A percentile compares a stretch with the other conserved stretches of the same genome.
Conservation (phyloP, 2,113 vertebrate species). For the Marmota flaviventris region DNA sequence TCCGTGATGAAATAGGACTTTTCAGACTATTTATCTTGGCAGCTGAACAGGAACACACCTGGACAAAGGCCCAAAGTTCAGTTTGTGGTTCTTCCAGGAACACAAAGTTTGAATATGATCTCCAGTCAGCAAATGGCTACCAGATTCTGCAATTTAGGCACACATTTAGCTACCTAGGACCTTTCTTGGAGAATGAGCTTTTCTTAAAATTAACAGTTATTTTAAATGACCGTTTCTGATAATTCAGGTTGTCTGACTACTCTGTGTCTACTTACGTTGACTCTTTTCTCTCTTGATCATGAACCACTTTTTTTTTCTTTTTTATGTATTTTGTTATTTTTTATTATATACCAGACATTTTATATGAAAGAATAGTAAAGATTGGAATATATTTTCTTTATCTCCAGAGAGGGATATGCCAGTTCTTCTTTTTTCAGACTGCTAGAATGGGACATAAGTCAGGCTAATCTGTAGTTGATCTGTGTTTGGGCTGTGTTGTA, state of each 20-base stretch:
- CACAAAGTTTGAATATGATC: background rate
- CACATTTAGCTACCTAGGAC: background rate
- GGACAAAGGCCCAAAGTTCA: background rate
- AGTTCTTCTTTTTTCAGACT: background rate
- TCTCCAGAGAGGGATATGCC: background rate
- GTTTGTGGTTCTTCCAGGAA: background rate
- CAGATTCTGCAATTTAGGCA: no score
- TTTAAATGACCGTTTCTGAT: conserved; percentile 3
- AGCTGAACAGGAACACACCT: background rate
- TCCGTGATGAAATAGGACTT: background rate
- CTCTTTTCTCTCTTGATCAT: background rate
- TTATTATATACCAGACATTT: background rate
- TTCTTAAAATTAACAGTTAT: background rate
- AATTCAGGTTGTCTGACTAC: background rate
- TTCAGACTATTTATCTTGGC: background rate
- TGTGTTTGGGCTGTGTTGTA: background rate
- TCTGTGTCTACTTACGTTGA: background rate
- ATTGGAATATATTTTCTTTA: conserved; percentile 5
- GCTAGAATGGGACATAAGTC: background rate
- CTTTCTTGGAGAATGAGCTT: background rate
- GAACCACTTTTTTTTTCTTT: background rate
- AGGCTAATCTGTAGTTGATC: background rate
- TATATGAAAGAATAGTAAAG: background rate
- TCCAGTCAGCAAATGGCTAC: background rate
- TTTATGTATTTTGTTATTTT: conserved; percentile 9